phyloP scores from a whole-genome alignment of 1,140 invertebrate species.

The Dufourea novaeangliae region DNA sequence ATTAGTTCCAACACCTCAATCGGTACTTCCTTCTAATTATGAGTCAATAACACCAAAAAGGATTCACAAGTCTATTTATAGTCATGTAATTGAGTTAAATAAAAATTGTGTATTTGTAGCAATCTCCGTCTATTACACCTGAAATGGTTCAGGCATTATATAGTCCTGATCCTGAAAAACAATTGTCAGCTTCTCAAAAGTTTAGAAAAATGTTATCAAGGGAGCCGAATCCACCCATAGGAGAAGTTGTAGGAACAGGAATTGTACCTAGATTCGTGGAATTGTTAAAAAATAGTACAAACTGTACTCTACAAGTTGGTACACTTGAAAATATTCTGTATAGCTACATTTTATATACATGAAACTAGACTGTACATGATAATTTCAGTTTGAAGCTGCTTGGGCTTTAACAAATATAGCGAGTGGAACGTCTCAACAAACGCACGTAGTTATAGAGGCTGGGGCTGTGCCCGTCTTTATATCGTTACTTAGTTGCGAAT shows the following conservation, averaged over 20 bases:
- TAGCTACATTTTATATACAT: not conserved
- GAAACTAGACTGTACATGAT: not conserved
- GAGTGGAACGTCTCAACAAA: slow-evolving; percentile 97
- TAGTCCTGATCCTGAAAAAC: slow-evolving; percentile 89
- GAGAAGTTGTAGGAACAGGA: slow-evolving; percentile 98
- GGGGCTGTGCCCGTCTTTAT: slow-evolving; percentile 97
- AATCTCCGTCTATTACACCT: slow-evolving; percentile 83
- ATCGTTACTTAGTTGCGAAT: slow-evolving; percentile 88
- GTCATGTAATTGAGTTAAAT: not conserved
- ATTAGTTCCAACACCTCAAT: slow-evolving; percentile 63
- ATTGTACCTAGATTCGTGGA: slow-evolving; percentile 98
- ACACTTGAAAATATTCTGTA: not conserved
- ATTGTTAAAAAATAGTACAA: slow-evolving; percentile 92
- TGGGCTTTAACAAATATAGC: slow-evolving; percentile 99
- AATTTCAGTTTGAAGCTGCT: slow-evolving; percentile 95
- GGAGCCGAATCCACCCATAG: slow-evolving; percentile 98
- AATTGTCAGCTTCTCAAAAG: slow-evolving; percentile 95
- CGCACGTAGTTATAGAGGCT: slow-evolving; percentile 95
- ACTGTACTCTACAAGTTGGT: slow-evolving; percentile 92
- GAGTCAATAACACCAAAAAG: not conserved
- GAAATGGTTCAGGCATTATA: slow-evolving; percentile 94
- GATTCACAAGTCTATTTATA: not conserved
- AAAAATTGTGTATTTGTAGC: slow-evolving; percentile 59
- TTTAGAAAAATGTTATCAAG: slow-evolving; percentile 96
- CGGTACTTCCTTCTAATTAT: slow-evolving; percentile 57